A percentile compares a stretch with the other conserved stretches of the same genome.
Evolutionary conservation across 2,888 invertebrate genomes (phyloP).

Genomic region (Metellina segmentata): DNA sequence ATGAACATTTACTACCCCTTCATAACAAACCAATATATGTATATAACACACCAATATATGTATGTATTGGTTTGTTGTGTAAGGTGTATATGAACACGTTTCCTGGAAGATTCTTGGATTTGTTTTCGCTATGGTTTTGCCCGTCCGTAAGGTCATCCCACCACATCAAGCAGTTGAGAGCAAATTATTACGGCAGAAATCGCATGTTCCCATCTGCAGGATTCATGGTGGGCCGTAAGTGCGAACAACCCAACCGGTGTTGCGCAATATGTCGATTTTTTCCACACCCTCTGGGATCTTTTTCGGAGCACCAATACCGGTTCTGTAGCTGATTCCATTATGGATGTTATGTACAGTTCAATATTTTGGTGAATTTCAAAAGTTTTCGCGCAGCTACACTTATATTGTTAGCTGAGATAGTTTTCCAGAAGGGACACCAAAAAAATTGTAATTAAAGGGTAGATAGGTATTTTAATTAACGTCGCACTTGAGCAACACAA

Average conservation of each 20-base stretch:
- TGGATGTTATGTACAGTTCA: neutral
- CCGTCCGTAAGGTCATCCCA: constrained; percentile 1
- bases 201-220: constrained; percentile 3
- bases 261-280: constrained; percentile 14
- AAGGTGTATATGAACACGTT: no score
- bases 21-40: neutral
- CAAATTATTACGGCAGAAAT: constrained; percentile 41
- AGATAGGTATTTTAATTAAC: no score
- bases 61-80: no score
- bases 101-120: constrained; percentile 20
- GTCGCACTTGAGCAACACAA: no score
- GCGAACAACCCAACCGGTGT: constrained; percentile 8
- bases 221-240: neutral
- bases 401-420: no score
- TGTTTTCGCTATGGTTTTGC: constrained; percentile 5
- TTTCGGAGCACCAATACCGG: neutral
- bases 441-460: no score
- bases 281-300: constrained; percentile 1
- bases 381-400: no score
- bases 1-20: no score
- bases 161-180: constrained; percentile 14
- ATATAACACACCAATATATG: no score
- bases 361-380: no score
- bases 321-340: neutral
- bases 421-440: no score